Base-by-base conservation (phyloP, 2,888 invertebrate species). In the Drosophila siamana region DNA sequence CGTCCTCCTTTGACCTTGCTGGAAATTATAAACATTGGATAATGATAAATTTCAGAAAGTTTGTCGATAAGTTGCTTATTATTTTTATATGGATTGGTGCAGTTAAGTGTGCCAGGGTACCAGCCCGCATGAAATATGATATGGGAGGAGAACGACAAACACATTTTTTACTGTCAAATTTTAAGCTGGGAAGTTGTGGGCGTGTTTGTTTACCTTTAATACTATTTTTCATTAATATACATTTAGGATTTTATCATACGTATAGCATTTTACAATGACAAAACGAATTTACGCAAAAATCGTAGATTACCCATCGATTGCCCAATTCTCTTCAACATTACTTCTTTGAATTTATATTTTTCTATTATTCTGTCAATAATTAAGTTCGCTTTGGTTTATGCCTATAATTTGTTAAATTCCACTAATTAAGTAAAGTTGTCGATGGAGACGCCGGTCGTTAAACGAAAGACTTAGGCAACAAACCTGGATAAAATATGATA, bases 381-480 rank as follows among this genome's bases (percentile, higher is more conserved):
- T 63, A 78, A 78, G 69, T 61, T 72, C 64, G 61, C 51, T 59
- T 52, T 51, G 51, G 52, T 59, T 38, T 48, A 40, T 57, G 63
- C 60, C 73, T 55, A 59, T 51, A 47, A 47, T 65, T 60, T 61
- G 52, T 51, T 57, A 28, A 66, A 46, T 13, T 28, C 62, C 48
- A 56, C 74, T 85, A 79, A 85, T 71, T 85, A 79, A 79, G 71
- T 68, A 65, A 44, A 64, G 41, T 50, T 43, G 28, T 9, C 30
- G 46, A 48, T 33, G 47, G 41, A 40, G 51, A 22, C 55, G 46
- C 26, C 40, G 41, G 15, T 60, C 19, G 26, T n/a, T 54, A 61
- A 74, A 76, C 69, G 67, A 81, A 87, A 84, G 78, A 89, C 85
- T 80, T 73, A 81, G 74, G 80, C 75, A 78, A 77, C 83, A 43